Conservation (phyloP, 2,888 invertebrate species). For the Eurytoma adleriae region DNA sequence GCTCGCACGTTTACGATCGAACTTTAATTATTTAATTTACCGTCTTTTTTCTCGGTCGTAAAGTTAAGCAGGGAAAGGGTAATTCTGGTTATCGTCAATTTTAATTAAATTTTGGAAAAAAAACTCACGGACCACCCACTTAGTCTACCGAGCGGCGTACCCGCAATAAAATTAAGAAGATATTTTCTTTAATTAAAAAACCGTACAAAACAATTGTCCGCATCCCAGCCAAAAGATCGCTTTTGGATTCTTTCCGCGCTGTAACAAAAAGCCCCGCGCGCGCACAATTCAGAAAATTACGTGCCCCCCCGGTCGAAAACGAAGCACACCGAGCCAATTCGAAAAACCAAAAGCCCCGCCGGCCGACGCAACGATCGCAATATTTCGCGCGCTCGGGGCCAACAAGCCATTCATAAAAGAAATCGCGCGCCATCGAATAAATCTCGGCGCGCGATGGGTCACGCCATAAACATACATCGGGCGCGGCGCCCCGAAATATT, state of each 20-base stretch:
- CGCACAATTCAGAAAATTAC: not conserved
- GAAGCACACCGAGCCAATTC: too few relatives aligned
- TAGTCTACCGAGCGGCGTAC: not conserved
- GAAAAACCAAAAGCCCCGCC: slow-evolving; percentile 1
- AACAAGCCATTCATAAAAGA: slow-evolving; percentile 12
- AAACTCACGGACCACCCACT: slow-evolving; percentile 9
- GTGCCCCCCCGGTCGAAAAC: not conserved
- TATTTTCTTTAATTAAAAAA: slow-evolving; percentile 45
- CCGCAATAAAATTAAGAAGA: slow-evolving; percentile 22
- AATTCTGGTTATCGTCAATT: slow-evolving; percentile 32
- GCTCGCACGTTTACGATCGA: not conserved
- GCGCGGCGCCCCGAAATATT: slow-evolving; percentile 30
- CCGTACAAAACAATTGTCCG: slow-evolving; percentile 16
- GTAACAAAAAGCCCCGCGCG: not conserved
- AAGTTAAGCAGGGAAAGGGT: not conserved
- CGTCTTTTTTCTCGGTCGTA: slow-evolving; percentile 6
- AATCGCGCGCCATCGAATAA: slow-evolving; percentile 25
- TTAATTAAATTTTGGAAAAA: slow-evolving; percentile 30
- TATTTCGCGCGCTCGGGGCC: slow-evolving; percentile 5
- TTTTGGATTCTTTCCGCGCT: not conserved
- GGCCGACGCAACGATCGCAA: not conserved
- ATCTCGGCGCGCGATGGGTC: slow-evolving; percentile 17
- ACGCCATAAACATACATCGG: slow-evolving; percentile 39
- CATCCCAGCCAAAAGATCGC: not conserved
- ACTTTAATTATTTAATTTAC: slow-evolving; percentile 1